Base-by-base conservation (phyloP, 2,888 invertebrate genomes). In the Augiades crinisus region DNA sequence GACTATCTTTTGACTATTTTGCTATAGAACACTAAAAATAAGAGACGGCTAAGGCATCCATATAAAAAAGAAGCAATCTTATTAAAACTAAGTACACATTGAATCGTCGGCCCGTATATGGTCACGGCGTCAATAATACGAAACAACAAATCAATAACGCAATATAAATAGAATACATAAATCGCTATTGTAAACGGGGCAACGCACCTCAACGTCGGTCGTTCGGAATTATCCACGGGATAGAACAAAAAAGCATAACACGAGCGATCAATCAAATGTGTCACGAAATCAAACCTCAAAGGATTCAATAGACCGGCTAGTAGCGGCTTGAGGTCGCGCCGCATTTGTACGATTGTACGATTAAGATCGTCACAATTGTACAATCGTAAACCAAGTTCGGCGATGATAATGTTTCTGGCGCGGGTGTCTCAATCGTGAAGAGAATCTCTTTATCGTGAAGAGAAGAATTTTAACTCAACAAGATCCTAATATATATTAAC, bases 221-320 rank as follows among this genome's bases (percentile, higher is more conserved):
- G 36, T 16, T 43, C 36, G 30, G 41, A 44, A 16, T 44, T 36
- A 44, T 51, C 27, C 36, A 12, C 7, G 17, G 30, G 17, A 27
- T 21, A 12, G 21, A 44, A 16, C 44, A 51, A 51, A 51, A 51
- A 44, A 51, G 27, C 49, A 51, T 17, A 44, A 30, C 50, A 43
- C 36, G 41, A 12, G 36, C 44, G 43, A 51, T 51, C 41, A 44
- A 51, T 51, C 50, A 51, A 37, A 43, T 44, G 50, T 44, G 37
- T 44, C 50, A 50, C 50, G 43, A 50, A 50, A 50, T 50, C 50
- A 43, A 50, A 50, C 16, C 36, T 50, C 50, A 36, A 36, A 50
- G 43, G 50, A 50, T 50, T 50, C 36, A 36, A 50, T 50, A 50
- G 50, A 43, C 27, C 17, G 7, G 33, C 22, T 33, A 19, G 49